Base-by-base conservation (phyloP, 2,113 vertebrate genomes). In the Podarcis muralis region DNA sequence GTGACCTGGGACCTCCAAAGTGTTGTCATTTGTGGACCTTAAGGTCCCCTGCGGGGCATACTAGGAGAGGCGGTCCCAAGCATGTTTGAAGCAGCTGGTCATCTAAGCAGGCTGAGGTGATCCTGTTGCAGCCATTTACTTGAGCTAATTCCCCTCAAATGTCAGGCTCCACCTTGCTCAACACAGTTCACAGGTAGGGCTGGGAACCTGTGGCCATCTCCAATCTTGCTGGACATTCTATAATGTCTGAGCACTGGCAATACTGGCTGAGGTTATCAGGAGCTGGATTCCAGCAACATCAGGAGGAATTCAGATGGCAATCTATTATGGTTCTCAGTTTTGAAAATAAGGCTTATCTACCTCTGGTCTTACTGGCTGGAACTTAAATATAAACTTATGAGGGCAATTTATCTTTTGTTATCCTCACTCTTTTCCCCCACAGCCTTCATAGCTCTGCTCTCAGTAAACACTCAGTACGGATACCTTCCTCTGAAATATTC, bases 401-500 rank as follows among this genome's bases (percentile, higher is more conserved):
- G 25, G 80, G 81, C 20, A 53, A 62, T 82, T 77, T 75, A 69
- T 71, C 65, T 40, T 85, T 92, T 87, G 48, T 85, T 86, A 83
- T 91, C 78, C 68, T 57, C 82, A 62, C 69, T 84, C 84, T 71
- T n/a, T 69, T 30, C 20, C 27, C 18, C 81, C 35, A 22, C 25
- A 59, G 83, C 18, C 65, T 91, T 71, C 5, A 32, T 37, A 82
- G 53, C 37, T 68, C 8, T 85, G 85, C 48, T 87, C 20, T 87
- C 82, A 78, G 74, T 89, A 66, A 91, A 91, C n/a, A 65, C 92
- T 88, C 83, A 91, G 79, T 27, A 48, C 81, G 84, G 65, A 88
- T 93, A 91, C 57, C 12, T 30, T 88, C 75, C 91, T 89, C 77
- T 72, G 76, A 37, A 82, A 90, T 76, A 82, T 90, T 92, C 85